phyloP scores from a whole-genome alignment of 2,113 vertebrate genomes.

The Cygnus buccinator region DNA sequence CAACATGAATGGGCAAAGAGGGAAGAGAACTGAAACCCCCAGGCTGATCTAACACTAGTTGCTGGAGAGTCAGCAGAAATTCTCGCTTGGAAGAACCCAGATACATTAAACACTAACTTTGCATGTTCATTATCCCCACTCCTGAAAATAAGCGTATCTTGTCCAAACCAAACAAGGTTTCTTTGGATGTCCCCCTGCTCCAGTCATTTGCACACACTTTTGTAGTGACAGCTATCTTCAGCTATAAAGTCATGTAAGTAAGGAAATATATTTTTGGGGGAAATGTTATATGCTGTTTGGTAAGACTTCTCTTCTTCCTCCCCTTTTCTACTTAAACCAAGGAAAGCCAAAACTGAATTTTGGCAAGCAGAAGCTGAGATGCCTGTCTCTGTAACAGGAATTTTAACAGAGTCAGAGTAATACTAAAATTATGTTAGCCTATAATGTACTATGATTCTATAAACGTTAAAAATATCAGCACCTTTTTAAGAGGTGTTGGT shows the following conservation, averaged over 20 bases:
- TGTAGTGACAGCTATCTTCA: background rate
- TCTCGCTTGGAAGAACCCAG: background rate
- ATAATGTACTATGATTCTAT: background rate
- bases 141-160: background rate
- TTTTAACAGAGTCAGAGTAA: background rate
- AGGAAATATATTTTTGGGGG: background rate
- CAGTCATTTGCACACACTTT: background rate
- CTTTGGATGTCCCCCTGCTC: background rate
- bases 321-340: background rate
- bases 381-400: background rate
- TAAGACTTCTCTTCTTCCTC: background rate
- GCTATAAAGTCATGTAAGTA: background rate
- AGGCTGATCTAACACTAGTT: background rate
- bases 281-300: background rate
- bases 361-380: background rate
- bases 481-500: conserved; percentile 94
- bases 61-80: background rate
- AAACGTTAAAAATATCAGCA: background rate
- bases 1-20: background rate
- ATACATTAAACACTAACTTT: background rate
- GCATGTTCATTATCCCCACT: background rate
- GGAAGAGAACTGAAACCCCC: background rate
- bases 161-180: background rate
- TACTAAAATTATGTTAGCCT: background rate
- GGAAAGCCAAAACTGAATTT: background rate